These are phyloP conservation scores for Glaucopsyche alexis DNA, from an alignment of 2,888 invertebrate species.

Conservation along the genomic window DNA sequence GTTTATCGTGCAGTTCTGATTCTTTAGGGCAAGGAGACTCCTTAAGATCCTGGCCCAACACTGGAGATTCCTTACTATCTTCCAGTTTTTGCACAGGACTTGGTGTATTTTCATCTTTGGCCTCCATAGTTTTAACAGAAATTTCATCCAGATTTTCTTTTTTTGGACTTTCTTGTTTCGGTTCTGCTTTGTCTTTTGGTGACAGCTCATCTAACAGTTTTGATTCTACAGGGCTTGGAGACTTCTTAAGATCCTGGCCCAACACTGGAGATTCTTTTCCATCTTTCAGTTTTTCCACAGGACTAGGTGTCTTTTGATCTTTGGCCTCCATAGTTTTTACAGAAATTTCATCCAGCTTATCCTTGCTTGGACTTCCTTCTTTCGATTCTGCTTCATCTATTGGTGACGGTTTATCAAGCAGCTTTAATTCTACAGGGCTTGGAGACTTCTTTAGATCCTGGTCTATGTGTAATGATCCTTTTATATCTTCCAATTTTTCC, in stretches of 20 bases:
- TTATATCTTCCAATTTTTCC: not conserved
- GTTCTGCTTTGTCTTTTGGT: slow-evolving; percentile 4
- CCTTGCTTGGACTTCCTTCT: not conserved
- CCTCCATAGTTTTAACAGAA: not conserved
- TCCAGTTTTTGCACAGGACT: slow-evolving; percentile 26
- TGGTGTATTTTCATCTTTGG: slow-evolving; percentile 20
- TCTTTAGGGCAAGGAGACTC: not conserved
- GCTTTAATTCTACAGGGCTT: slow-evolving; percentile 28
- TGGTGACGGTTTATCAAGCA: not conserved
- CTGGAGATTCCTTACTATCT: not conserved
- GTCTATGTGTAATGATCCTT: not conserved
- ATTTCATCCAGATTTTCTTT: no score
- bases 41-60: not conserved
- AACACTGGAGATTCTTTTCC: not conserved
- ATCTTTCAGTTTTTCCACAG: not conserved
- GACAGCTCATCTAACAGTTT: not conserved
- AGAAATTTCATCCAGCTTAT: not conserved
- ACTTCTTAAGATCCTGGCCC: not conserved
- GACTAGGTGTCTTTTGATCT: slow-evolving; percentile 34
- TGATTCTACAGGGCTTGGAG: not conserved
- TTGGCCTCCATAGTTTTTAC: not conserved
- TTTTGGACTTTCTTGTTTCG: no score
- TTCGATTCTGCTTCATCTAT: not conserved
- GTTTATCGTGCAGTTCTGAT: not conserved
- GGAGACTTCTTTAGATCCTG: slow-evolving; percentile 28